Percentiles rank a stretch among this genome's conserved stretches.
Conservation (phyloP, 2,113 vertebrate genomes). For the Narcine bancroftii region DNA sequence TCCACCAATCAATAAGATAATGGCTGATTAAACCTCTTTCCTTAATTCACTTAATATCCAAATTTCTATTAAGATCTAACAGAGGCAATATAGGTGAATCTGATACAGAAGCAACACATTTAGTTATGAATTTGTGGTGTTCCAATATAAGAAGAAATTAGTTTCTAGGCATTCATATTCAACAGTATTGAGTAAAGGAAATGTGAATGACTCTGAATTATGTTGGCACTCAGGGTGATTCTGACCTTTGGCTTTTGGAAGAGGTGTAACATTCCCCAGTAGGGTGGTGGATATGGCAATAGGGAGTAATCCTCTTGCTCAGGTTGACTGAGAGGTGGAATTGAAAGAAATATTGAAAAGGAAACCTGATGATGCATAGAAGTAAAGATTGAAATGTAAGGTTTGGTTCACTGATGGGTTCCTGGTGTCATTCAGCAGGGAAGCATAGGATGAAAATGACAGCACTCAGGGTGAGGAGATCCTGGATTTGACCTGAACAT, state of each 20-base stretch:
- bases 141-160: no score
- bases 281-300: background rate
- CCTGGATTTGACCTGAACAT: background rate
- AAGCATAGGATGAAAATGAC: background rate
- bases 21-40: no score
- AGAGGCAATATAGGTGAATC: no score
- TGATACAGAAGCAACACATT: no score
- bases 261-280: background rate
- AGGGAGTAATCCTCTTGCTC: background rate
- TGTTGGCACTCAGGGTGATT: background rate
- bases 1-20: no score
- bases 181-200: background rate
- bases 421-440: background rate
- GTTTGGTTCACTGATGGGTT: background rate
- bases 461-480: background rate
- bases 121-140: no score
- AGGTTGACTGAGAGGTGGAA: background rate
- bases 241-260: background rate
- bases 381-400: background rate
- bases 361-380: background rate
- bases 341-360: background rate
- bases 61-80: no score
- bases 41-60: no score
- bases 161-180: background rate
- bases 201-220: background rate